Conservation (phyloP, 2,888 invertebrate genomes). For the Coleophora flavipennella region DNA sequence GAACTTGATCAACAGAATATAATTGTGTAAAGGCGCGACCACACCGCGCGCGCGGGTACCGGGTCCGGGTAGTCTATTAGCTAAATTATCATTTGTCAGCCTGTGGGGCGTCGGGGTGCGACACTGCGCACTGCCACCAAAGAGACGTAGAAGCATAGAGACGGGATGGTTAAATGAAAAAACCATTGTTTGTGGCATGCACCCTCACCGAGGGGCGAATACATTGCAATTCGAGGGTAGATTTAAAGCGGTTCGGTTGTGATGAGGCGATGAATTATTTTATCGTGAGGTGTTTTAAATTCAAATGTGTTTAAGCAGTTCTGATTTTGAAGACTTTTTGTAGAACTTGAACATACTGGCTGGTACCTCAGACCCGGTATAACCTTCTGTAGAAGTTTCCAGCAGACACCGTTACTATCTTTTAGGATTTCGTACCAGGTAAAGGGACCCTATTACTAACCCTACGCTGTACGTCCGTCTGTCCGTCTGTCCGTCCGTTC, state of each 20-base stretch:
- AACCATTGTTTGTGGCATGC: conserved; percentile 26
- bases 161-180: conserved; percentile 21
- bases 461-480: too few species aligned
- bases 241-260: not conserved
- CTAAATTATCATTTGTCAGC: conserved; percentile 40
- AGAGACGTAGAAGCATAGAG: conserved; percentile 1
- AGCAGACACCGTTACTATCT: too few species aligned
- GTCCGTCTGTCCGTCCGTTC: too few species aligned
- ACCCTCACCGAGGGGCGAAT: conserved; percentile 16
- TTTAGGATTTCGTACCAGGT: too few species aligned
- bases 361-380: too few species aligned
- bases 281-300: conserved; percentile 1
- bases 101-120: conserved; percentile 9
- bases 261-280: not conserved
- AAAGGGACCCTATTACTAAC: too few species aligned
- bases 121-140: conserved; percentile 11
- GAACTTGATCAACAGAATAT: too few species aligned
- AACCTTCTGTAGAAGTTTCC: too few species aligned
- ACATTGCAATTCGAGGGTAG: conserved; percentile 4
- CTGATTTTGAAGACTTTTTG: too few species aligned
- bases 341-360: too few species aligned
- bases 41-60: too few species aligned
- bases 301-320: too few species aligned
- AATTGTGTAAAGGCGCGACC: conserved; percentile 20
- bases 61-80: conserved; percentile 46